Percentiles rank a stretch among this genome's conserved stretches.
phyloP scores from a whole-genome alignment of 2,888 invertebrate genomes.

The Blera fallax region DNA sequence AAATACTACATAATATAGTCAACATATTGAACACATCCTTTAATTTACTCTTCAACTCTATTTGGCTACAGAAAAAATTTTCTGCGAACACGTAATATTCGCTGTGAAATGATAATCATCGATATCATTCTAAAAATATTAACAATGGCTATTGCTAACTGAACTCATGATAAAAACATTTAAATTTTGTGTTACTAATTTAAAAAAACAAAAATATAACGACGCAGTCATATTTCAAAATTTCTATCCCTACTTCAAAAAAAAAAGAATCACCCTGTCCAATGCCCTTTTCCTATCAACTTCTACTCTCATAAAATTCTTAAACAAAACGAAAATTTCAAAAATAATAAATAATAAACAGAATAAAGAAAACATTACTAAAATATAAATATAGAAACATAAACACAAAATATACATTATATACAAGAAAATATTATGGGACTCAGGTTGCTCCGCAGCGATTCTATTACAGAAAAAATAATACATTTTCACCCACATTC shows the following conservation, averaged over 20 bases:
- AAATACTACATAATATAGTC: constrained; percentile 7
- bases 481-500: constrained; percentile 13
- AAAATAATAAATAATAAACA: constrained; percentile 1
- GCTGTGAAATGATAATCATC: too few species aligned
- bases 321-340: not conserved
- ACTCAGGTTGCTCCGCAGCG: constrained; percentile 65
- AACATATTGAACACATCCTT: constrained; percentile 23
- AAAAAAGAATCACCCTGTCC: not conserved
- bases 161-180: too few species aligned
- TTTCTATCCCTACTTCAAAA: not conserved
- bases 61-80: not conserved
- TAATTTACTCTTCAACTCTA: not conserved
- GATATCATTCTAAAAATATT: too few species aligned
- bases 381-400: constrained; percentile 13
- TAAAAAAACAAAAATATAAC: too few species aligned
- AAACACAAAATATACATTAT: constrained; percentile 38
- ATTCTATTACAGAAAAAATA: constrained; percentile 38
- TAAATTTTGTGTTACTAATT: too few species aligned
- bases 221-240: not conserved
- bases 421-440: constrained; percentile 43
- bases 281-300: constrained; percentile 2
- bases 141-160: too few species aligned
- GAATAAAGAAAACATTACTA: constrained; percentile 17
- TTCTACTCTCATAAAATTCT: constrained; percentile 1
- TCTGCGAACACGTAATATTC: not conserved